Base-by-base conservation (phyloP, 2,888 invertebrate genomes). In the Phyto melanocephala region DNA sequence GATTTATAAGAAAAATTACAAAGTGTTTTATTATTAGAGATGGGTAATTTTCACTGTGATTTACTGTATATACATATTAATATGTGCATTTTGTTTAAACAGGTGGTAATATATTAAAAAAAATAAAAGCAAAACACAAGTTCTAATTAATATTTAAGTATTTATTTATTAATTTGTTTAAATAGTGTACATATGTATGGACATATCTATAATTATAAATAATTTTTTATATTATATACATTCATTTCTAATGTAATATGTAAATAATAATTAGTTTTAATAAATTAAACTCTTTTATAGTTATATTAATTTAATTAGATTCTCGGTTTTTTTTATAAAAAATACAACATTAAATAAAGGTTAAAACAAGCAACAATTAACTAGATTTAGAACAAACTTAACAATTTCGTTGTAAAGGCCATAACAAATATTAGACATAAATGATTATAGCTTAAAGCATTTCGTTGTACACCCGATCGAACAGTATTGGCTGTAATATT, bases 291-390 rank as follows among this genome's bases (percentile, higher is more conserved):
- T 45, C 24, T 47, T n/a, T n/a, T n/a, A n/a, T n/a, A n/a, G n/a
- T n/a, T n/a, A n/a, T n/a, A n/a, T n/a, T n/a, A n/a, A n/a, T n/a
- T n/a, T n/a, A n/a, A n/a, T n/a, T n/a, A n/a, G n/a, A 28, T 28
- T 6, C 6, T 3, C 6, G 28, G 3, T 28, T 28, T 68, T 74
- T 80, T 58, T 60, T 33, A 70, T 42, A 22, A 45, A 70, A 70
- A 54, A 28, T 1, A 20, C 28, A 65, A 75, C 45, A 75, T 75
- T 65, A 20, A 47, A 67, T 58, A 58, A n/a, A 45, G 37, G 65
- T 56, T 75, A 70, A 67, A 81, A 65, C 62, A 68, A 52, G 15
- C 56, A 71, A 71, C 77, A 72, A 81, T 47, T 74, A 72, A 22
- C 45, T 68, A 50, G 22, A 47, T 71, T 56, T 79, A 79, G n/a